phyloP scores from a whole-genome alignment of 1,140 invertebrate genomes.

The Pemphigus obesinymphae region DNA sequence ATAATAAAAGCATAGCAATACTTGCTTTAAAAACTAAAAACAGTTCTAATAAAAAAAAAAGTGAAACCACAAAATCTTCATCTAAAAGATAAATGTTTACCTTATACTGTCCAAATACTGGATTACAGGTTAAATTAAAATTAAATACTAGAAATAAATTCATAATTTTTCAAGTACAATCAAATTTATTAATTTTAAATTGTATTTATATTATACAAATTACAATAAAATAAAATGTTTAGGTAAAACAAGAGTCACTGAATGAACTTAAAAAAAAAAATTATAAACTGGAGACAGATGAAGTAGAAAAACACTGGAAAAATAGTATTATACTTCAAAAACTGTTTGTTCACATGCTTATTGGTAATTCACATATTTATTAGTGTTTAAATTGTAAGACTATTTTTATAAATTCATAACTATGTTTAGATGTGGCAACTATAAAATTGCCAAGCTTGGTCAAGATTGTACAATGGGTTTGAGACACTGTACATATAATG shows the following conservation, averaged over 20 bases:
- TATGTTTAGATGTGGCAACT: slow-evolving; percentile 69
- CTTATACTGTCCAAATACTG: slow-evolving; percentile 68
- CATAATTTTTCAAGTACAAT: not conserved
- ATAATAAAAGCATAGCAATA: slow-evolving; percentile 79
- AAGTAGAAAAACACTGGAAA: slow-evolving; percentile 83
- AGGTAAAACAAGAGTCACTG: slow-evolving; percentile 76
- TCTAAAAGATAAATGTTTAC: slow-evolving; percentile 70
- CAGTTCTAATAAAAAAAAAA: slow-evolving; percentile 47
- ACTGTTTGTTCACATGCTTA: slow-evolving; percentile 86
- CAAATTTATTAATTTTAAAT: not conserved
- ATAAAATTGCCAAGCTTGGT: slow-evolving; percentile 70
- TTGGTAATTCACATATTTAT: slow-evolving; percentile 59
- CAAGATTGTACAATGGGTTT: slow-evolving; percentile 89
- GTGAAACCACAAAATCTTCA: slow-evolving; percentile 55
- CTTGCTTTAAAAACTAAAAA: slow-evolving; percentile 63
- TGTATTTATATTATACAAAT: not conserved
- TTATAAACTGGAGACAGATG: slow-evolving; percentile 70
- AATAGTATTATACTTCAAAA: slow-evolving; percentile 80
- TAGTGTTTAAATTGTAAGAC: not conserved
- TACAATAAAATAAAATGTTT: slow-evolving; percentile 49
- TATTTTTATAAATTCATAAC: slow-evolving; percentile 21
- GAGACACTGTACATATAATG: slow-evolving; percentile 83
- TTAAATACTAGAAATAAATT: not conserved
- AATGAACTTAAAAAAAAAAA: slow-evolving; percentile 91
- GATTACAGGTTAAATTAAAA: slow-evolving; percentile 62